Percentiles rank a stretch among this genome's conserved stretches.
These are phyloP conservation scores for Argyrosomus japonicus DNA, from an alignment of 2,113 vertebrate genomes.

Conservation along the genomic window DNA sequence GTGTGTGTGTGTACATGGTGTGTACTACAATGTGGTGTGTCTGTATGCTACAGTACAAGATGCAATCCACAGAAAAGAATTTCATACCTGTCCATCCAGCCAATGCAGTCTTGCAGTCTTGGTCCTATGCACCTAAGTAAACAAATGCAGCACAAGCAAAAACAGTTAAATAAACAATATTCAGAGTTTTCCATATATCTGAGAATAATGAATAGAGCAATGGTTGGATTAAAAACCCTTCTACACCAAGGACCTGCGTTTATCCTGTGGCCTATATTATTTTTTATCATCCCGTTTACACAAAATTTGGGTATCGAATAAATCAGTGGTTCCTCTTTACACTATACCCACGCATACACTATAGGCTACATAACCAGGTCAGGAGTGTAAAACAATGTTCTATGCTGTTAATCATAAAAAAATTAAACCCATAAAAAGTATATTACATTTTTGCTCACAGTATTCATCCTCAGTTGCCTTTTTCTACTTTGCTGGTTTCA, in stretches of 20 bases:
- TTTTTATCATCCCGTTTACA: neutral
- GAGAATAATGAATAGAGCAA: neutral
- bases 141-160: constrained; percentile 33
- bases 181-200: neutral
- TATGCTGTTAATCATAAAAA: neutral
- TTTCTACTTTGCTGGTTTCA: neutral
- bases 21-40: neutral
- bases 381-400: neutral
- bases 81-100: constrained; percentile 98
- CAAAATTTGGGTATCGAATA: neutral
- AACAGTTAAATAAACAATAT: neutral
- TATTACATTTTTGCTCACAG: neutral
- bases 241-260: neutral
- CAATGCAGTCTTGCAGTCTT: constrained; percentile 95
- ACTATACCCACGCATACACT: neutral
- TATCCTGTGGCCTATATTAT: neutral
- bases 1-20: constrained; percentile 1
- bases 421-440: neutral
- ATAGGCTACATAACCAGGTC: neutral
- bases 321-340: neutral
- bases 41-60: neutral
- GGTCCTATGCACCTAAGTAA: constrained; percentile 92
- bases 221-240: neutral
- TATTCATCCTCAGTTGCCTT: neutral
- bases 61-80: constrained; percentile 22